Base-by-base conservation (phyloP, 2,888 invertebrate species). In the Eudemis profundana region DNA sequence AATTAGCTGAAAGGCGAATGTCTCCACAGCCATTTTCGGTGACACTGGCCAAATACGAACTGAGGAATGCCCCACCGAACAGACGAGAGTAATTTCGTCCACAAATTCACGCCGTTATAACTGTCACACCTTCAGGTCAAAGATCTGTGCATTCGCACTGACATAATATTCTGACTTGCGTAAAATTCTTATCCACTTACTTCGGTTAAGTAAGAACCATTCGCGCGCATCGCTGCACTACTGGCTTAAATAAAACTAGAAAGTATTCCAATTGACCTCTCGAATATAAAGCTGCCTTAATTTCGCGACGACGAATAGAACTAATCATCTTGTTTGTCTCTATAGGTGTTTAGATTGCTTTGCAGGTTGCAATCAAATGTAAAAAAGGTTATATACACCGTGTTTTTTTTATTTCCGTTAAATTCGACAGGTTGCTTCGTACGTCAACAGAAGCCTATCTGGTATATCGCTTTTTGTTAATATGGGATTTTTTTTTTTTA, bases 1-100 rank as follows among this genome's bases (percentile, higher is more conserved):
- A 84, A 86, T 89, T 86, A 84, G 80, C 72, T 72, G 71, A 78
- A 79, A 76, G 61, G 69, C 70, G 72, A 72, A 74, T 72, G 70
- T 71, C 69, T 70, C 68, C 65, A 68, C 56, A 46, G 36, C 64
- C 68, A 73, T 79, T 77, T 78, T 73, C 68, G 65, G 70, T 59
- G 65, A 74, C 68, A 72, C 66, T 54, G 29, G 57, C 53, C 65
- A 49, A 66, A 62, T 62, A 66, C 38, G 59, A 14, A 56, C 12
- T 12, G 17, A 46, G 59, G 65, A 47, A 65, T 65, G 60, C 27
- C 36, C n/a, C 49, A 36, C 42, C 47, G 12, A 21, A 50, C 50
- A 21, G 44, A 7, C 19, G 14, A 56, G 54, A 63, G 40, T 59
- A 59, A 51, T 57, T 51, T 15, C 23, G 4, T 54, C 54, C 14